These are phyloP conservation scores for Eurystomus glaucurus DNA, from an alignment of 2,797 vertebrate species.

Conservation along the genomic window DNA sequence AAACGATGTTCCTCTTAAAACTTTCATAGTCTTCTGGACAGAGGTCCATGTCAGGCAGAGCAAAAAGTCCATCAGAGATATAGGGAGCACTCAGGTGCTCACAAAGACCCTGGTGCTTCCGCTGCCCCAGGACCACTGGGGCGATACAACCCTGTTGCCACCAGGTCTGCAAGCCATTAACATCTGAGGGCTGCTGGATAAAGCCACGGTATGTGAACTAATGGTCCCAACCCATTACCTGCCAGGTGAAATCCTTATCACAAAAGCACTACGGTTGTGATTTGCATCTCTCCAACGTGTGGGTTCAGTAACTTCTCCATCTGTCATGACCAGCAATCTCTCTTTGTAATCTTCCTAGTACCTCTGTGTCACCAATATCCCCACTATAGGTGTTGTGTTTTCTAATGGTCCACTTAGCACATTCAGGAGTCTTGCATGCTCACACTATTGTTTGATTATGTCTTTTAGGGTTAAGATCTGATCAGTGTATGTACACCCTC, in stretches of 20 bases:
- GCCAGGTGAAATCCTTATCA: not conserved
- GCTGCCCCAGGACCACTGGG: accelerated
- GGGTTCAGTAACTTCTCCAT: constrained; percentile 20
- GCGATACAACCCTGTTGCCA: not conserved
- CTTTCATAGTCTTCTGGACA: not conserved
- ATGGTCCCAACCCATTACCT: constrained; percentile 52
- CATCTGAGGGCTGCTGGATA: not conserved
- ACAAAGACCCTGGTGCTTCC: not conserved
- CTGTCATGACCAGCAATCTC: constrained; percentile 27
- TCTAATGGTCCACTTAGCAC: constrained; percentile 53
- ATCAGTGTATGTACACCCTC: constrained; percentile 33
- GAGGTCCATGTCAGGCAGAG: accelerated
- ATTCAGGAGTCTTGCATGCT: constrained; percentile 18
- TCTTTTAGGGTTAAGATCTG: constrained; percentile 58
- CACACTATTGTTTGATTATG: constrained; percentile 33
- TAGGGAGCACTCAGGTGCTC: not conserved
- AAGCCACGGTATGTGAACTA: constrained; percentile 18
- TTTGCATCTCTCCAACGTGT: constrained; percentile 4
- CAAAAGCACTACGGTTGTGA: not conserved
- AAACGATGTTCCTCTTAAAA: not conserved
- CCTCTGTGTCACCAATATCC: not conserved
- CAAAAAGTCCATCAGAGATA: not conserved
- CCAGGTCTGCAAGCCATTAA: not conserved
- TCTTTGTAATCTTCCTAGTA: not conserved
- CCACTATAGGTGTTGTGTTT: constrained; percentile 31